Evolutionary conservation across 1,140 invertebrate genomes (phyloP).

Genomic region (Micrasema longulum): DNA sequence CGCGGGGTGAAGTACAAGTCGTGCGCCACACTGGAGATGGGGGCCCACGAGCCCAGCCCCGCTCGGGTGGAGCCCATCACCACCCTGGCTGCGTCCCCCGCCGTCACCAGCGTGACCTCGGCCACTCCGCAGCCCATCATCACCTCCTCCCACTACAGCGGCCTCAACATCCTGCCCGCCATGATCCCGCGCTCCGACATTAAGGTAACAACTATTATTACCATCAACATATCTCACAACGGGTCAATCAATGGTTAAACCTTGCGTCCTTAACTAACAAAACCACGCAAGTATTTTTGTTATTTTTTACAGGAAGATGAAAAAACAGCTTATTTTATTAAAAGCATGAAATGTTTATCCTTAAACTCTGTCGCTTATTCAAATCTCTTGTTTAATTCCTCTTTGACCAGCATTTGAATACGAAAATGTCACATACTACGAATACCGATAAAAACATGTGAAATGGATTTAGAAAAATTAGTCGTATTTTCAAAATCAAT

Average conservation of each 20-base stretch:
- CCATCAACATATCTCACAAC: neutral
- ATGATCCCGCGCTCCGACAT: constrained; percentile 1
- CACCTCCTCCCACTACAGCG: constrained; percentile 7
- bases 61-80: neutral
- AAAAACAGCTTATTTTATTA: neutral
- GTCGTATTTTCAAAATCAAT: too few species aligned
- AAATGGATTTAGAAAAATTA: too few species aligned
- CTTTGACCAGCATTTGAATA: too few species aligned
- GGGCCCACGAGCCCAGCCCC: constrained; percentile 54
- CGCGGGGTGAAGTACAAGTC: constrained; percentile 68
- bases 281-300: too few species aligned
- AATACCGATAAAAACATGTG: too few species aligned
- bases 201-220: constrained; percentile 21
- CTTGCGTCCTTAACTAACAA: too few species aligned
- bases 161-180: neutral
- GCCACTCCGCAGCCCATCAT: constrained; percentile 22
- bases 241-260: neutral
- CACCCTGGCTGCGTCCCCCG: constrained; percentile 13
- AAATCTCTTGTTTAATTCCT: too few species aligned
- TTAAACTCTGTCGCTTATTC: too few species aligned
- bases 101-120: constrained; percentile 16
- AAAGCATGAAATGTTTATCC: too few species aligned
- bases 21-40: constrained; percentile 69
- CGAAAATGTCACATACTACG: too few species aligned
- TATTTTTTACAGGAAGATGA: neutral